Base-by-base conservation (phyloP, 2,888 invertebrate species). In the Junonia oenone region DNA sequence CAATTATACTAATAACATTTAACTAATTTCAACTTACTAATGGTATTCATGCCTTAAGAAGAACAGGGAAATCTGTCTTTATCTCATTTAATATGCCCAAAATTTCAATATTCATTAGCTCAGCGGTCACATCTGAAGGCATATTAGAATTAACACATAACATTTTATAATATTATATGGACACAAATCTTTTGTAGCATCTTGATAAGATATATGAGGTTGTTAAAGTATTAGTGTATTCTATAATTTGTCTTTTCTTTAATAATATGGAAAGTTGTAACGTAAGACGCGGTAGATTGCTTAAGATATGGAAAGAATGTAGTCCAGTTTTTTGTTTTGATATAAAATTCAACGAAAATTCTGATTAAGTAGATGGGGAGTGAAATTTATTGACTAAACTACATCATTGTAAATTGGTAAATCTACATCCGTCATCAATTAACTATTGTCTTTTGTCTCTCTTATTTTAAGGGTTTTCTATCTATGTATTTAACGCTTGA, bases 101-200 rank as follows among this genome's bases (percentile, higher is more conserved):
- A 47, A 45, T 54, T 56, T 59, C 51, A 58, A 61, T 61, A 61
- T 61, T 58, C 59, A 59, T 58, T 33, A 55, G 47, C 14, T 46
- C 47, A 52, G 46, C 61, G 61, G 61, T 45, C 43, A 58, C 47
- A 50, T 58, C 57, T 55, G 13, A 59, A 26, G 43, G 35, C 8
- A 56, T 47, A 48, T 38, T 40, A 52, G 22, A 54, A 45, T 51
- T 46, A 48, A 40, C 31, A 43, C 29, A 31, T 45, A 45, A 31
- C 58, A 15, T 43, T 26, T 43, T 22, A 19, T 50, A 33, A 38
- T 43, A 54, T 29, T 4, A 37, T 17, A 26, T 43, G 9, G 26
- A 48, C 27, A 54, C 33, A 54, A 35, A 43, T 48, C 38, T 40
- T 40, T 11, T 27, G 15, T 22, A 22, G 13, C 17, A 47, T 54